Conservation (phyloP, 2,797 vertebrate species). For the Betta splendens region DNA sequence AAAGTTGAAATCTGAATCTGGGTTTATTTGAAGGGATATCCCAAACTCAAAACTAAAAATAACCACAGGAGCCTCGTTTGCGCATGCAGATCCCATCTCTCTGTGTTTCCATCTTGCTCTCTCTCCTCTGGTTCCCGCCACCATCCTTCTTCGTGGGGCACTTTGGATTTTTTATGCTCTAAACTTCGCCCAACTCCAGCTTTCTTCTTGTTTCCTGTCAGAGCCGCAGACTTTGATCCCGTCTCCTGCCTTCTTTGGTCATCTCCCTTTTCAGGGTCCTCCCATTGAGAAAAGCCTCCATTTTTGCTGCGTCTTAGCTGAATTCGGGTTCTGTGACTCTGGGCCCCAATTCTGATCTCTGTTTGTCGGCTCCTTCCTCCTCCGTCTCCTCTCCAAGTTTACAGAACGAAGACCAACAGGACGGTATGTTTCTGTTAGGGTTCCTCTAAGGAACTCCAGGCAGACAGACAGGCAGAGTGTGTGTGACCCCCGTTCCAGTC, state of each 20-base stretch:
- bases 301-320: slow-evolving; percentile 21
- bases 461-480: slow-evolving; percentile 42
- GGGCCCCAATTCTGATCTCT: slow-evolving; percentile 36
- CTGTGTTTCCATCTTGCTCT: slow-evolving; percentile 9
- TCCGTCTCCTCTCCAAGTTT: slow-evolving; percentile 40
- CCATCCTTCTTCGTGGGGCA: not conserved
- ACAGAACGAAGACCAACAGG: slow-evolving; percentile 45
- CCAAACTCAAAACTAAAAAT: not conserved
- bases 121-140: slow-evolving; percentile 6
- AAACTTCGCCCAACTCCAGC: slow-evolving; percentile 29
- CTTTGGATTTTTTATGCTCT: slow-evolving; percentile 3
- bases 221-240: slow-evolving; percentile 45
- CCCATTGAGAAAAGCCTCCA: slow-evolving; percentile 16
- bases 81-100: not conserved
- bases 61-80: not conserved
- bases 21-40: slow-evolving; percentile 8
- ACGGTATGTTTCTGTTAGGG: slow-evolving; percentile 49
- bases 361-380: slow-evolving; percentile 13
- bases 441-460: slow-evolving; percentile 41
- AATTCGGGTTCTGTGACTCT: slow-evolving; percentile 9
- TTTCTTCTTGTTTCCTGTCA: slow-evolving; percentile 26
- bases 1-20: too few species aligned
- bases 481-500: slow-evolving; percentile 33
- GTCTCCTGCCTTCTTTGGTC: slow-evolving; percentile 74
- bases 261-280: slow-evolving; percentile 44